These are phyloP conservation scores for Notamacropus eugenii DNA, from an alignment of 2,797 vertebrate genomes.

Conservation along the genomic window DNA sequence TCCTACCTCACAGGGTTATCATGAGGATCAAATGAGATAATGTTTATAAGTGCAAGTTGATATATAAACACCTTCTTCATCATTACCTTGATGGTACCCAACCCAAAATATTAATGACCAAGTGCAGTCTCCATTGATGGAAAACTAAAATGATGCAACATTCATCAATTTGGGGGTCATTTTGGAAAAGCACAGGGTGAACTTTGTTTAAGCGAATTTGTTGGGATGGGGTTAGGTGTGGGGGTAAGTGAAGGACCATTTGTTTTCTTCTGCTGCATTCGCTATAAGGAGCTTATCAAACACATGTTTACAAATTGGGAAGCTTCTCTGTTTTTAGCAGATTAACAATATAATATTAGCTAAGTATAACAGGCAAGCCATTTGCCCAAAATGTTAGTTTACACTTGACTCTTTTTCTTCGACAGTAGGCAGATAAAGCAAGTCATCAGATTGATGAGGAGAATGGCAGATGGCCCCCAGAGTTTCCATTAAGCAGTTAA, in stretches of 20 bases:
- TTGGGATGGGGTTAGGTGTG: not conserved
- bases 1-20: not conserved
- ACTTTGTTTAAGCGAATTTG: not conserved
- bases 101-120: not conserved
- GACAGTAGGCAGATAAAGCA: conserved; percentile 81
- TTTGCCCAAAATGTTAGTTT: conserved; percentile 81
- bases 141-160: not conserved
- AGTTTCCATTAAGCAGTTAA: conserved; percentile 82
- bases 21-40: not conserved
- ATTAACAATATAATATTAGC: conserved; percentile 61
- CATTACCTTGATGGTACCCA: not conserved
- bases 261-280: conserved; percentile 60
- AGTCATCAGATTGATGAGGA: conserved; percentile 77
- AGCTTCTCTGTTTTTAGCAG: conserved; percentile 62
- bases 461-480: conserved; percentile 77
- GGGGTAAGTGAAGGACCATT: conserved; percentile 18
- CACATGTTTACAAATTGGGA: conserved; percentile 58
- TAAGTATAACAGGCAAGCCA: conserved; percentile 78
- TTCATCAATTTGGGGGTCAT: not conserved
- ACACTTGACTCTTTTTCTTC: conserved; percentile 82
- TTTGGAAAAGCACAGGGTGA: not conserved
- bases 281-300: conserved; percentile 62
- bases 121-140: not conserved
- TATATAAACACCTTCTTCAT: not conserved
- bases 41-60: not conserved